These are phyloP conservation scores for Rhegmatorhina hoffmannsi DNA, from an alignment of 2,113 vertebrate genomes.

Conservation along the genomic window DNA sequence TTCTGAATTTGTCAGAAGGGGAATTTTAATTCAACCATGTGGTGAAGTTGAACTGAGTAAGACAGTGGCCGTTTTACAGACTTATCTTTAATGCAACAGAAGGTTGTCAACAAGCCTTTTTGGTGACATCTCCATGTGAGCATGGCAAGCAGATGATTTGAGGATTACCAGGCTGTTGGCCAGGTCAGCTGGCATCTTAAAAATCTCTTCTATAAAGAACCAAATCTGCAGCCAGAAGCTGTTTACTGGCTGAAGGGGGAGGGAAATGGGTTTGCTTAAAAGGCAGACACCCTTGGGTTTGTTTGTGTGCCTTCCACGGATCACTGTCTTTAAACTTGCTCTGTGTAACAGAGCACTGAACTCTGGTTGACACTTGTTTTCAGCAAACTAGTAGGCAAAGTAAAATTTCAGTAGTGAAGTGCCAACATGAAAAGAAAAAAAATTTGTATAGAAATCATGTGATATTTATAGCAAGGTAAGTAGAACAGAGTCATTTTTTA, in stretches of 20 bases:
- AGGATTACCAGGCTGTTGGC: slow-evolving; percentile 65
- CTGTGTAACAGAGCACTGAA: not conserved
- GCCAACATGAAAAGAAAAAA: not conserved
- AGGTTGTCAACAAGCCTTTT: slow-evolving; percentile 63
- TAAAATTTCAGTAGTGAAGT: not conserved
- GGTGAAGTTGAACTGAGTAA: not conserved
- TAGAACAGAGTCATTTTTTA: not conserved
- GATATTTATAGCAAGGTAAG: not conserved
- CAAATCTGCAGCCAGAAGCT: slow-evolving; percentile 62
- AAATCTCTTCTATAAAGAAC: slow-evolving; percentile 39
- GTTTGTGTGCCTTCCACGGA: not conserved
- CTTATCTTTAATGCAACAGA: slow-evolving; percentile 53
- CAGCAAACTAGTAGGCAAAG: not conserved
- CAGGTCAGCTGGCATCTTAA: slow-evolving; percentile 64
- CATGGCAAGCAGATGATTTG: slow-evolving; percentile 42
- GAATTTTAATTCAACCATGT: not conserved
- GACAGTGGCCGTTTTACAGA: slow-evolving; percentile 4
- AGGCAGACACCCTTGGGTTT: not conserved
- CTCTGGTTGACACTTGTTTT: not conserved
- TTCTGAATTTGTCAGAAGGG: not conserved
- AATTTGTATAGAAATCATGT: not conserved
- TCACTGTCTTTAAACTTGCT: accelerated
- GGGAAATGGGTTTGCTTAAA: not conserved
- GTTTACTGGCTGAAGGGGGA: slow-evolving; percentile 39
- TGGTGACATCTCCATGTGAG: slow-evolving; percentile 31